Base-by-base conservation (phyloP, 2,888 invertebrate species). In the Lathronympha strigana region DNA sequence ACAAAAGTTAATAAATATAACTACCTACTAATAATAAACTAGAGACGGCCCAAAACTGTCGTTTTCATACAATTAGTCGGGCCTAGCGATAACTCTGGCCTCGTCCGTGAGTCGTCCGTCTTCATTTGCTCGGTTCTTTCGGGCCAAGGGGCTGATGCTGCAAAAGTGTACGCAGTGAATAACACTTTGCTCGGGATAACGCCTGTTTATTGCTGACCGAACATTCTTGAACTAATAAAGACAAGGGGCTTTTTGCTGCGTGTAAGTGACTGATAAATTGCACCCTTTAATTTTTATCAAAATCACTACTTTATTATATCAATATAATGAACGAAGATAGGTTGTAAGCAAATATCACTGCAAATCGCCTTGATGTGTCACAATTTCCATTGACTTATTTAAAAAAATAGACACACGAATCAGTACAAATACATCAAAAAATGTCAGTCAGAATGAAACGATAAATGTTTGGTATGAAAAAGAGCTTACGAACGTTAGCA, bases 41-140 rank as follows among this genome's bases (percentile, higher is more conserved):
- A 17, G 28, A 54, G 40, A 25, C 17, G 1, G 8, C 11, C 15
- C 31, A 33, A 33, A 33, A 51, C n/a, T 31, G 38, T 23, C 21
- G 21, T 40, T 43, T 23, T n/a, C n/a, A n/a, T 49, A 54, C 47
- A 49, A 61, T 61, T 36, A 64, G 36, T 23, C 1, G n/a, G 19
- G 51, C 71, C 67, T 69, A 47, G 64, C 55, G 57, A 58, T 45
- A 61, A 50, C 62, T 58, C 69, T 47, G 66, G 68, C 69, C 71
- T 69, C 75, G 74, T 81, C 74, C 70, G 63, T 81, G 68, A 69
- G 70, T 69, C 75, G 74, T 81, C 74, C 70, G 63, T 81, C 76
- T 79, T 78, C 74, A 78, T 81, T 81, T 77, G 75, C 75, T 70
- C 64, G 63, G 63, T 66, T 43, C 67, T 13, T n/a, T 9, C 36